Conservation (phyloP, 2,113 vertebrate species). For the Chrysochloris asiatica region DNA sequence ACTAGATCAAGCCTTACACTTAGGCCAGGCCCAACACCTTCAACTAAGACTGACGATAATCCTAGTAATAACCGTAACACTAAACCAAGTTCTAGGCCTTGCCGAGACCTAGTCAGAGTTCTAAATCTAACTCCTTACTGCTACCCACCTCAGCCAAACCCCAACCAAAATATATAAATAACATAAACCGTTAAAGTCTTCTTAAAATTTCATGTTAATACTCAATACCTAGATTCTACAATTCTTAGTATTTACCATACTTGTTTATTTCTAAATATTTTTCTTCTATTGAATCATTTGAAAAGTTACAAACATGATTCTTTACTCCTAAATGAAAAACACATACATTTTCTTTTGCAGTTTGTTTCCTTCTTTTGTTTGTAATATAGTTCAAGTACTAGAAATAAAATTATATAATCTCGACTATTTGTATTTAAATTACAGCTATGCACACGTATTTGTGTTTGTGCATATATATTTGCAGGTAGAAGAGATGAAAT, state of each 20-base stretch:
- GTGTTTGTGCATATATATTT: neutral
- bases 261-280: too few species aligned
- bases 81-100: too few species aligned
- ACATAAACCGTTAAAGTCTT: too few species aligned
- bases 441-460: neutral
- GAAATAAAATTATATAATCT: neutral
- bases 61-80: too few species aligned
- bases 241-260: neutral
- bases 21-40: too few species aligned
- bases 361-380: neutral
- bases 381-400: neutral
- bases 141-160: too few species aligned
- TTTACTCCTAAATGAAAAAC: neutral
- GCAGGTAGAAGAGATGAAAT: neutral
- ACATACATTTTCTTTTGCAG: neutral
- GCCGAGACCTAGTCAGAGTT: too few species aligned
- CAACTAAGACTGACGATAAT: too few species aligned
- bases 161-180: too few species aligned
- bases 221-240: neutral
- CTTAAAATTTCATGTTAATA: constrained; percentile 4
- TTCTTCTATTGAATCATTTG: neutral
- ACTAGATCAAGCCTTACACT: too few species aligned
- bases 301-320: neutral
- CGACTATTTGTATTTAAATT: neutral
- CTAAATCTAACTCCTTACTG: too few species aligned